A percentile compares a stretch with the other conserved stretches of the same genome.
Conservation (phyloP, 2,797 vertebrate species). For the Lemur catta region DNA sequence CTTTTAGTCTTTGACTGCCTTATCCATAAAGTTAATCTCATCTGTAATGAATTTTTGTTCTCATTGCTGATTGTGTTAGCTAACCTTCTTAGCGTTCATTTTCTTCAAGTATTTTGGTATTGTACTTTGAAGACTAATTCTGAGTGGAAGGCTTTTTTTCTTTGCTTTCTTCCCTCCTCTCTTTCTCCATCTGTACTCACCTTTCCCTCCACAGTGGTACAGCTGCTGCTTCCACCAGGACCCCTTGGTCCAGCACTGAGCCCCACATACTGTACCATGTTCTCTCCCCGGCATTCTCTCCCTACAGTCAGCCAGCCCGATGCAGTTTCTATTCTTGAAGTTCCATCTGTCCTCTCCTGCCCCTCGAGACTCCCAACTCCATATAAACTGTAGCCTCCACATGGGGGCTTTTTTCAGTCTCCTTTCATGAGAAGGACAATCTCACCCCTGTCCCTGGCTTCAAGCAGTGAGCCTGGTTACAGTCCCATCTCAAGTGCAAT, state of each 20-base stretch:
- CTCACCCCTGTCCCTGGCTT: background rate
- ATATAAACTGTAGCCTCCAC: background rate
- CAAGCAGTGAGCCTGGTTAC: background rate
- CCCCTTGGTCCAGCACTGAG: background rate
- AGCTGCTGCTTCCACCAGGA: background rate
- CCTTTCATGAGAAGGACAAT: background rate
- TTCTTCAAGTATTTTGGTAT: background rate
- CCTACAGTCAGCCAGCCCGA: background rate
- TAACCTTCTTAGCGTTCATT: background rate
- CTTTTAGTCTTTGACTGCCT: background rate
- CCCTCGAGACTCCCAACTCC: background rate
- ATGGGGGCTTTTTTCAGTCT: background rate
- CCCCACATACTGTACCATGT: background rate
- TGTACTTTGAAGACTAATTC: background rate
- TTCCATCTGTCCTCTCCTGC: background rate
- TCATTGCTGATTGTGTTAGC: background rate
- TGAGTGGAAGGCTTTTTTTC: background rate
- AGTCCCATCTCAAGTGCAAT: background rate
- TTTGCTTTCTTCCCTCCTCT: background rate
- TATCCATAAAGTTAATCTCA: background rate
- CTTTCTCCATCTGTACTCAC: background rate
- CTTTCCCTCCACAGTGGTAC: background rate
- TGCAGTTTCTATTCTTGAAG: background rate
- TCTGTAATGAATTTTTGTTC: background rate
- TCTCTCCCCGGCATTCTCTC: background rate